A percentile compares a stretch with the other conserved stretches of the same genome.
Evolutionary conservation across 2,113 vertebrate species (phyloP).

Genomic region (Trochalopteron elliotii): DNA sequence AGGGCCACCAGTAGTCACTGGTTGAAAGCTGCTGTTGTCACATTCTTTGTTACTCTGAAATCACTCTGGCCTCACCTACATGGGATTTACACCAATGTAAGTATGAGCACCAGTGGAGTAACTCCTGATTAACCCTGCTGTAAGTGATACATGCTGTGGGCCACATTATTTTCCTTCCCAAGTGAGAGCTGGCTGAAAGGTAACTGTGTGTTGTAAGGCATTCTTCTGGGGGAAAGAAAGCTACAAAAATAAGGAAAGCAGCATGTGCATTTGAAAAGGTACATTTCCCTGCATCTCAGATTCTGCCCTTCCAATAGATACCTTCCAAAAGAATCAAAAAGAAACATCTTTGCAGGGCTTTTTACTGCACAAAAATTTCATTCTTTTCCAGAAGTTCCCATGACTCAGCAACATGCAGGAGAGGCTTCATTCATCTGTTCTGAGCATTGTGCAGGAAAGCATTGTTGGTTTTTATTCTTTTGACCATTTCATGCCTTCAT

Average conservation of each 20-base stretch:
- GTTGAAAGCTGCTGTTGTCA: conserved; percentile 54
- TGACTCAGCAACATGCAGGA: not conserved
- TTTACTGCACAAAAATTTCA: not conserved
- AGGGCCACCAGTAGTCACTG: not conserved
- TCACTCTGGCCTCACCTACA: not conserved
- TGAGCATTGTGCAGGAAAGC: not conserved
- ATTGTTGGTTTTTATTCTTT: not conserved
- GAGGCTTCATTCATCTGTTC: not conserved
- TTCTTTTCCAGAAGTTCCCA: not conserved
- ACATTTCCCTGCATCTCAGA: not conserved
- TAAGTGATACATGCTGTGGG: not conserved
- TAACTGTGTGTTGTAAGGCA: not conserved
- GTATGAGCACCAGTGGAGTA: not conserved
- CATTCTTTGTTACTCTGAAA: conserved; percentile 37
- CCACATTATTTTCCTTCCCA: not conserved
- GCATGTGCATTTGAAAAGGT: not conserved
- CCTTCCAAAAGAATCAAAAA: not conserved
- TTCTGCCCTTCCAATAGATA: not conserved
- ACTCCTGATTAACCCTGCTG: conserved; percentile 9
- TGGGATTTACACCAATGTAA: conserved; percentile 25
- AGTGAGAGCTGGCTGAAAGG: not conserved
- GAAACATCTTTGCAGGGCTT: not conserved
- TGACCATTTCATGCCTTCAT: not conserved
- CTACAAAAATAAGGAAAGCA: not conserved
- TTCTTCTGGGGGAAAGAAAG: not conserved